These are phyloP conservation scores for Rhinoderma darwinii DNA, from an alignment of 2,113 vertebrate genomes.

Conservation along the genomic window DNA sequence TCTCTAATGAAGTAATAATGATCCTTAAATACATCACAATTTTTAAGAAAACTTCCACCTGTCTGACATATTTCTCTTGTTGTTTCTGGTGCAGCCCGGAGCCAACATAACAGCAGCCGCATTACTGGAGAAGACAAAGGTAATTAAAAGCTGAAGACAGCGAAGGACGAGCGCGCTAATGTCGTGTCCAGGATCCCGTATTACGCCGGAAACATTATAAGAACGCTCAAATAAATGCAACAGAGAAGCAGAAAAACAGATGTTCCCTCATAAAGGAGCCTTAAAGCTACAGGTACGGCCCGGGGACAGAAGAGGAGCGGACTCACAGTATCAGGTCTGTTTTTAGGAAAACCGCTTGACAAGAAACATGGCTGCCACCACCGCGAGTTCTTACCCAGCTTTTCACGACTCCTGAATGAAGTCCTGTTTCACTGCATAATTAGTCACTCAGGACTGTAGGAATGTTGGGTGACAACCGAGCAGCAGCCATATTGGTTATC, in stretches of 20 bases:
- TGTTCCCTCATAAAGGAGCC: background rate
- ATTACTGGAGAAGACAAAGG: slow-evolving; percentile 4
- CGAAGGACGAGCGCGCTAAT: background rate
- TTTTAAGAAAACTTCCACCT: background rate
- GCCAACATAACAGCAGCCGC: background rate
- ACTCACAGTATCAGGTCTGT: background rate
- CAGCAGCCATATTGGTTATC: background rate
- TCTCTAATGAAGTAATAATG: background rate
- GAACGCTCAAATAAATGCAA: background rate
- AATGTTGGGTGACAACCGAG: too few species aligned
- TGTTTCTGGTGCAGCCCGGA: background rate
- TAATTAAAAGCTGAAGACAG: slow-evolving; percentile 28
- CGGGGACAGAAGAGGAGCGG: background rate
- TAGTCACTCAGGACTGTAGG: too few species aligned
- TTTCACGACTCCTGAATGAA: too few species aligned
- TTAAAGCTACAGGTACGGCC: background rate
- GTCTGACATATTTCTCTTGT: background rate
- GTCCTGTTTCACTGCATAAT: too few species aligned
- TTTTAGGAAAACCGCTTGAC: background rate
- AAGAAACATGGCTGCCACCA: background rate
- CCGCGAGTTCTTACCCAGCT: background rate
- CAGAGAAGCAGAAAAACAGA: slow-evolving; percentile 30
- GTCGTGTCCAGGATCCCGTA: slow-evolving; percentile 2
- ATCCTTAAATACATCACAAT: background rate
- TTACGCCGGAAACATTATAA: background rate